Conservation (phyloP, 2,797 vertebrate genomes). For the Argyrosomus regius region DNA sequence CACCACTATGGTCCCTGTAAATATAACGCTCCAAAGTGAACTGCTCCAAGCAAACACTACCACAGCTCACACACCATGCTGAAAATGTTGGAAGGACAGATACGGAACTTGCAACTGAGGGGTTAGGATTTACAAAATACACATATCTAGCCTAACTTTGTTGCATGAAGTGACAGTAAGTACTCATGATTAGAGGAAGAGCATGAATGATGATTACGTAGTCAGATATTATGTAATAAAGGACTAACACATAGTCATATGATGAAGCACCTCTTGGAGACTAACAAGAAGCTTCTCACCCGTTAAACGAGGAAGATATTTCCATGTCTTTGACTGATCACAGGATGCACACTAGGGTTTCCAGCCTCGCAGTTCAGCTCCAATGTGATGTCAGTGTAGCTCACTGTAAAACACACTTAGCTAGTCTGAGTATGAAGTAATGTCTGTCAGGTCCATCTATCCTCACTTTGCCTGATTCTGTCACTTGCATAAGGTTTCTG, state of each 20-base stretch:
- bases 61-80: neutral
- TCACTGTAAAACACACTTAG: slow-evolving; percentile 31
- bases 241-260: slow-evolving; percentile 27
- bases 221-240: slow-evolving; percentile 45
- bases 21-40: too few species aligned
- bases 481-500: slow-evolving; percentile 26
- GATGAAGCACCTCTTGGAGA: slow-evolving; percentile 34
- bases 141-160: neutral
- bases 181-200: neutral
- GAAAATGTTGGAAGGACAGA: neutral
- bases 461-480: slow-evolving; percentile 51
- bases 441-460: slow-evolving; percentile 72
- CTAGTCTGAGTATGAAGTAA: slow-evolving; percentile 75
- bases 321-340: slow-evolving; percentile 62
- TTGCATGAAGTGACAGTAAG: neutral
- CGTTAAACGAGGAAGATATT: slow-evolving; percentile 65
- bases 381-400: slow-evolving; percentile 43
- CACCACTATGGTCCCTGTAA: too few species aligned
- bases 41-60: neutral
- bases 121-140: neutral
- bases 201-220: slow-evolving; percentile 17
- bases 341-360: slow-evolving; percentile 52
- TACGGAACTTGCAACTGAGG: neutral
- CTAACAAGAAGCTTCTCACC: slow-evolving; percentile 52
- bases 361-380: slow-evolving; percentile 25